Percentiles rank a stretch among this genome's conserved stretches.
Conservation (phyloP, 92 coral and sea anemone genomes). For the Porites divaricata region DNA sequence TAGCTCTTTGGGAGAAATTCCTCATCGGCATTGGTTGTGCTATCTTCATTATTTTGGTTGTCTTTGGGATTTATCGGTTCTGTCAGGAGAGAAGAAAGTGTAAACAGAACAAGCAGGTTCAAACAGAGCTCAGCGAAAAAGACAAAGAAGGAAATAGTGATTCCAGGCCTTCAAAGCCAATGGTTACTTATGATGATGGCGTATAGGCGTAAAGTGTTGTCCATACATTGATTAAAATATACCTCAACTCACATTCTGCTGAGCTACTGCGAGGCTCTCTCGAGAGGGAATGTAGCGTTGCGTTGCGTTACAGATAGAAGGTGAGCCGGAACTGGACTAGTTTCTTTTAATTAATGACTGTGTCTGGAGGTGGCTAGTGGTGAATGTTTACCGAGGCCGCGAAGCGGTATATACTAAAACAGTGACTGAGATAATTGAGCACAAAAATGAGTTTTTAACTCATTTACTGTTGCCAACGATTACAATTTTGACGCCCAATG, state of each 20-base stretch:
- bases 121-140: no score
- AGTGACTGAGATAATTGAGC: no score
- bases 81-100: no score
- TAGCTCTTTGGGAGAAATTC: neutral
- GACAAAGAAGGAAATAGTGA: no score
- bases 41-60: neutral
- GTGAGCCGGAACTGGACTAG: slow-evolving; percentile 1
- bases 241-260: neutral
- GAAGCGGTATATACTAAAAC: no score
- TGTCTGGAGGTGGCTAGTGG: no score
- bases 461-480: slow-evolving; percentile 12
- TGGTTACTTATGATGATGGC: no score
- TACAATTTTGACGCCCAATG: slow-evolving; percentile 7
- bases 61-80: no score
- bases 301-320: neutral
- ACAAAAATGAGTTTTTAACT: neutral
- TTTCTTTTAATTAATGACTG: neutral
- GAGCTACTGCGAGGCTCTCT: neutral
- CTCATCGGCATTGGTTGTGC: neutral
- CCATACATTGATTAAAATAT: no score
- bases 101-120: no score
- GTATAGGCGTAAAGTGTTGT: neutral
- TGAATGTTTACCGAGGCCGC: no score
- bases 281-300: neutral
- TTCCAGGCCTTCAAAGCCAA: no score